Conservation (phyloP, 2,113 vertebrate species). For the Podilymbus podiceps region DNA sequence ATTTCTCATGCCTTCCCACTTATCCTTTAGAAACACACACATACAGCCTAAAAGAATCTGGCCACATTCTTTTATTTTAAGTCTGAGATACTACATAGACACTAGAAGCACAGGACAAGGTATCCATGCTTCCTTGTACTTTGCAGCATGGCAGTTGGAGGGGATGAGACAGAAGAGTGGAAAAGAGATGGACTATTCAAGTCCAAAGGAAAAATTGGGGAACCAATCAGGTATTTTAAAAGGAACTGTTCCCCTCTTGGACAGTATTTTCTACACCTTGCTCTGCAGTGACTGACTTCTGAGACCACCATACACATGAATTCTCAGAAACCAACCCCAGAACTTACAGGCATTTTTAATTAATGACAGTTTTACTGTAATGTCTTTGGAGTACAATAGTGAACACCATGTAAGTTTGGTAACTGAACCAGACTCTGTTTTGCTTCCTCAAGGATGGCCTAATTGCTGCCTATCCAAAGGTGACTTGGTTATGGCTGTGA, state of each 20-base stretch:
- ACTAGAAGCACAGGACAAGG: not conserved
- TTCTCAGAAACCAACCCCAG: not conserved
- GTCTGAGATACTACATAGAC: not conserved
- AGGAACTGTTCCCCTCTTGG: not conserved
- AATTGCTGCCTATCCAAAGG: not conserved
- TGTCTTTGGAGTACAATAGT: not conserved
- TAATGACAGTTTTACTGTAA: not conserved
- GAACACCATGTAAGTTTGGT: not conserved
- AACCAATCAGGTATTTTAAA: not conserved
- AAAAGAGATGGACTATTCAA: not conserved
- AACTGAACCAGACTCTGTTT: not conserved
- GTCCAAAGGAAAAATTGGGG: not conserved
- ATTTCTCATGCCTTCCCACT: not conserved
- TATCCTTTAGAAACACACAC: not conserved
- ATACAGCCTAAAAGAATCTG: not conserved
- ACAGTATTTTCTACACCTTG: not conserved
- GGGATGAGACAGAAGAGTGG: not conserved
- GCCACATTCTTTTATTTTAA: conserved; percentile 43
- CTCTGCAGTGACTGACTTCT: not conserved
- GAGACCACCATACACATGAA: not conserved
- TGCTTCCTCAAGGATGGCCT: not conserved
- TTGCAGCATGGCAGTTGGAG: not conserved
- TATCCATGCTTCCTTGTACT: not conserved
- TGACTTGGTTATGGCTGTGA: not conserved
- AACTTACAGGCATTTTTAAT: not conserved